A percentile compares a stretch with the other conserved stretches of the same genome.
These are phyloP conservation scores for Pteropus rufus DNA, from an alignment of 2,797 vertebrate species.

Conservation along the genomic window DNA sequence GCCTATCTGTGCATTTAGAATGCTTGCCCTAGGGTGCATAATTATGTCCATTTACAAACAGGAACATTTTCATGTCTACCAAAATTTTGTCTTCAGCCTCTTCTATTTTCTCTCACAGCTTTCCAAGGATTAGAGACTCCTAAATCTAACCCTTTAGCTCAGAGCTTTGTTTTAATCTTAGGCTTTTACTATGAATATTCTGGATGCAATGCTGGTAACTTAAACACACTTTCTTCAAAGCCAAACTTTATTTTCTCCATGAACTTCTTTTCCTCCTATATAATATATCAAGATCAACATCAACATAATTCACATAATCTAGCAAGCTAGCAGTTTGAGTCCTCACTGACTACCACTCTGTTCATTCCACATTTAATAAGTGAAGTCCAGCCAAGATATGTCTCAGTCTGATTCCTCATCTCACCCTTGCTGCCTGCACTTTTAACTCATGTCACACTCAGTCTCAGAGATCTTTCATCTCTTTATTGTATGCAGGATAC, in stretches of 20 bases:
- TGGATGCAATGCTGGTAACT: not conserved
- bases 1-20: not conserved
- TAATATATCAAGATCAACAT: not conserved
- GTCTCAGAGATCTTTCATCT: not conserved
- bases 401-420: not conserved
- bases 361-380: not conserved
- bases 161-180: slow-evolving; percentile 12
- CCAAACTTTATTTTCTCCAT: not conserved
- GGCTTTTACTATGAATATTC: not conserved
- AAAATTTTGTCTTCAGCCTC: not conserved
- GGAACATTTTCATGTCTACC: not conserved
- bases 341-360: not conserved
- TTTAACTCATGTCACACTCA: not conserved
- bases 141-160: not conserved
- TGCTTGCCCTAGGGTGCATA: not conserved
- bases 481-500: not conserved
- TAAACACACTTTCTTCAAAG: not conserved
- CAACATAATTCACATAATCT: not conserved
- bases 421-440: not conserved
- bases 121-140: not conserved
- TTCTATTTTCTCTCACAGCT: not conserved
- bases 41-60: not conserved
- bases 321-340: not conserved
- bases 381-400: not conserved
- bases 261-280: not conserved